Base-by-base conservation (phyloP, 2,888 invertebrate genomes). In the Mactromeris polynyma region DNA sequence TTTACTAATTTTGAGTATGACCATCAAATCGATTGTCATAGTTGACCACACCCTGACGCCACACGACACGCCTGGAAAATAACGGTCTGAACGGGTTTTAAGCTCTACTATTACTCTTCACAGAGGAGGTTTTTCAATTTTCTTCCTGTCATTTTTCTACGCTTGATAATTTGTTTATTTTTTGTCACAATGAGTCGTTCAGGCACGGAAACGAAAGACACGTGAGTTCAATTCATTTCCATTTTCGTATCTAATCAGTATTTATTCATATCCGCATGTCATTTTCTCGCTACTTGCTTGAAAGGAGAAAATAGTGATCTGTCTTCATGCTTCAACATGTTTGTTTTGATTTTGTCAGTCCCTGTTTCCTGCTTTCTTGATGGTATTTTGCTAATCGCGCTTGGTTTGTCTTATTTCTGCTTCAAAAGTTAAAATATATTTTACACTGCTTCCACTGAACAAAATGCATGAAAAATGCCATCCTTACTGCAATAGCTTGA, bases 121-220 rank as follows among this genome's bases (percentile, higher is more conserved):
- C 19, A 36, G 46, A 79, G 40, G 42, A 79, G 42, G 26, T 79
- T 40, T 38, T 79, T 42, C 36, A 77, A 42, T 79, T 79, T 79
- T 79, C 73, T 73, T 73, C 73, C 73, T 58, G 73, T 73, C 73
- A 73, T 11, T 73, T 73, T 73, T 73, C 36, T 31, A 11, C 33
- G 31, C 33, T 73, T 19, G 36, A 33, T 11, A 17, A 73, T 36
- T 73, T 73, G 31, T 33, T 73, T 0, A 36, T 73, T 19, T 19
- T 73, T 33, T 33, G 73, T 73, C 36, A 73, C 73, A 33, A 73
- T 73, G 73, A 73, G 73, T 73, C 73, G 73, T 36, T 2, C 73
- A 14, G 73, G 73, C 17, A 36, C 17, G 36, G 73, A 73, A 19
- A 4, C 73, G 36, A 73, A 33, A 26, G 73, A 73, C 19, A 73